These are phyloP conservation scores for Drosophila navojoa DNA, from an alignment of 1,140 invertebrate species.

Conservation along the genomic window DNA sequence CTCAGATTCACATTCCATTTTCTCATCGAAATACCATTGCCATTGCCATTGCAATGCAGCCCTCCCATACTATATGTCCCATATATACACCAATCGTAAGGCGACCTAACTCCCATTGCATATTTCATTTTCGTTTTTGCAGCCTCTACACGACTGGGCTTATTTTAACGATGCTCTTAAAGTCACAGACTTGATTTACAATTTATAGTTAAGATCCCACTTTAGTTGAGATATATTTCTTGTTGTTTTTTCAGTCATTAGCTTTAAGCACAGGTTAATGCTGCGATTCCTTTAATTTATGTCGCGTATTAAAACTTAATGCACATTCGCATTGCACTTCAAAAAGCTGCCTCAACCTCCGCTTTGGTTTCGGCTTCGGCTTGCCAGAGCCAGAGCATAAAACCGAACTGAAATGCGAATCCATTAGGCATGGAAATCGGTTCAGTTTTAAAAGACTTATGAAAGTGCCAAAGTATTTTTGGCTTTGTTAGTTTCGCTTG, in stretches of 20 bases:
- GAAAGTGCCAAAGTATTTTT: neutral
- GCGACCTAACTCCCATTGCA: too few relatives aligned
- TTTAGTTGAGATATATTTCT: neutral
- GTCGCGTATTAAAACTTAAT: constrained; percentile 1
- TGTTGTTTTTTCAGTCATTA: neutral
- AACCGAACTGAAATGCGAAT: neutral
- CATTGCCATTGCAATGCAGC: too few relatives aligned
- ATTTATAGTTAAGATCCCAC: constrained; percentile 5
- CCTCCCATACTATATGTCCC: too few relatives aligned
- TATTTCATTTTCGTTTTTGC: too few relatives aligned
- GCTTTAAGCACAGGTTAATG: neutral
- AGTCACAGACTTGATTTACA: neutral
- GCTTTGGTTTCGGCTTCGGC: neutral
- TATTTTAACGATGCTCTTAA: constrained; percentile 31
- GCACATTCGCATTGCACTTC: neutral
- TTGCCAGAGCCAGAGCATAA: neutral
- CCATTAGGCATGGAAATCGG: neutral
- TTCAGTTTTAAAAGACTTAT: neutral
- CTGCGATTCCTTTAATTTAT: constrained; percentile 8
- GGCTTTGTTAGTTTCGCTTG: too few relatives aligned
- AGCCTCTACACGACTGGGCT: neutral
- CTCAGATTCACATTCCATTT: too few relatives aligned
- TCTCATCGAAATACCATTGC: too few relatives aligned
- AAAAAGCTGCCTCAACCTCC: neutral
- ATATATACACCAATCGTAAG: too few relatives aligned